Conservation (phyloP, 1,140 invertebrate genomes). For the Globodera rostochiensis region DNA sequence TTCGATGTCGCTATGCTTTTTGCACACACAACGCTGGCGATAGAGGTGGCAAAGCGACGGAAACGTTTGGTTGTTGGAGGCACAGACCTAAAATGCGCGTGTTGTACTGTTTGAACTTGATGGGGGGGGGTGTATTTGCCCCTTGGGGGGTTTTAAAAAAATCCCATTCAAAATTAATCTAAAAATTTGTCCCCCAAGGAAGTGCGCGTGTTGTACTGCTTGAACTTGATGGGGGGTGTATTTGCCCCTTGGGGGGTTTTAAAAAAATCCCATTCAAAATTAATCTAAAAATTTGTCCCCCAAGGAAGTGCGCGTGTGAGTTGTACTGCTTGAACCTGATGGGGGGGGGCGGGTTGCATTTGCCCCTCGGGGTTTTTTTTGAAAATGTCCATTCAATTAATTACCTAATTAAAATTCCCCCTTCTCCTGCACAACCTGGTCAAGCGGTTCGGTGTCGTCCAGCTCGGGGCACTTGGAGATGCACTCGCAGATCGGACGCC, state of each 20-base stretch:
- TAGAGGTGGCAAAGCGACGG: slow-evolving; percentile 87
- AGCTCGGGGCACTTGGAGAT: slow-evolving; percentile 77
- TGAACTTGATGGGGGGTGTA: too few relatives aligned
- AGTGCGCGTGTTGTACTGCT: too few relatives aligned
- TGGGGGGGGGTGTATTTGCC: too few relatives aligned
- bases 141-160: too few relatives aligned
- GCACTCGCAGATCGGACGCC: slow-evolving; percentile 81
- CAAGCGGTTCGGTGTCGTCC: slow-evolving; percentile 57
- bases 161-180: too few relatives aligned
- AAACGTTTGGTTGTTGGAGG: slow-evolving; percentile 90
- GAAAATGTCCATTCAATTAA: background rate
- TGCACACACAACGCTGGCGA: slow-evolving; percentile 83
- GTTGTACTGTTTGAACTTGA: too few relatives aligned
- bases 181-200: background rate
- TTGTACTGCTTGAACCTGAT: background rate
- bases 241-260: too few relatives aligned
- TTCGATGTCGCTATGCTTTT: slow-evolving; percentile 73
- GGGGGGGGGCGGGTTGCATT: too few relatives aligned
- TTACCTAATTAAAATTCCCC: slow-evolving; percentile 7
- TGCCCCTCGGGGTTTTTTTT: background rate
- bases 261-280: too few relatives aligned
- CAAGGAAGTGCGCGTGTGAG: background rate
- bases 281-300: background rate
- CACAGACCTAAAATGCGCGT: slow-evolving; percentile 75
- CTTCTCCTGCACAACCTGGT: slow-evolving; percentile 42